Evolutionary conservation across 2,888 invertebrate genomes (phyloP), one percentile per base, ranked within the genome.

Genomic region (Thecophora atra): DNA sequence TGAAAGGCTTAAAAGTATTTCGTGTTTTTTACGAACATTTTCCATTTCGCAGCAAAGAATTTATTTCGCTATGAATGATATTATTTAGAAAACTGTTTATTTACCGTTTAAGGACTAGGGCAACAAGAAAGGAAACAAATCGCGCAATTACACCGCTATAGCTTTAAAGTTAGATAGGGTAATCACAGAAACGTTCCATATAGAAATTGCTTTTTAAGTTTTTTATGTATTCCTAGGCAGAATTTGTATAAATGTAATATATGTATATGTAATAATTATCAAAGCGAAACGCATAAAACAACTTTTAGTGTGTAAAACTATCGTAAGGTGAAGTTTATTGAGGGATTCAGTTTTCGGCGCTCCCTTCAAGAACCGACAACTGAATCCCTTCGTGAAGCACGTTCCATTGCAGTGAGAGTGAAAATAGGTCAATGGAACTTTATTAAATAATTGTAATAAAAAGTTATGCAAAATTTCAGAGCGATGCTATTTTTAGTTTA

Each of bases 191-290:
- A 52, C 52, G 58, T 66, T 51, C 52, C 66, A 51, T 28, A 28
- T 28, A 66, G 28, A 47, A 66, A 52, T 30, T 66, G 52, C 28
- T 66, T 66, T 47, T 66, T 47, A 30, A 65, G 19, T 66, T 66
- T 30, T 30, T 13, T 4, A 17, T 52, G 66, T 66, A 30, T 66
- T 30, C n/a, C 37, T 11, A 66, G 65, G 28, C 26, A 26, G n/a
- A 51, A 66, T 19, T 24, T 51, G 19, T 66, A 52, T 28, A 51
- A 52, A 52, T 64, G 47, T 47, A 30, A 28, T 66, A 52, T 47
- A 47, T 47, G 15, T n/a, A 47, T 44, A 44, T 47, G n/a, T 47
- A n/a, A 47, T 47, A 47, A 47, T 47, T 47, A 47, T 17, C 37
- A 37, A 8, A 11, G 37, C 6, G 1, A 37, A 37, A 37, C 37